Evolutionary conservation across 2,797 vertebrate species (phyloP).

Genomic region (Poeciliopsis infans): DNA sequence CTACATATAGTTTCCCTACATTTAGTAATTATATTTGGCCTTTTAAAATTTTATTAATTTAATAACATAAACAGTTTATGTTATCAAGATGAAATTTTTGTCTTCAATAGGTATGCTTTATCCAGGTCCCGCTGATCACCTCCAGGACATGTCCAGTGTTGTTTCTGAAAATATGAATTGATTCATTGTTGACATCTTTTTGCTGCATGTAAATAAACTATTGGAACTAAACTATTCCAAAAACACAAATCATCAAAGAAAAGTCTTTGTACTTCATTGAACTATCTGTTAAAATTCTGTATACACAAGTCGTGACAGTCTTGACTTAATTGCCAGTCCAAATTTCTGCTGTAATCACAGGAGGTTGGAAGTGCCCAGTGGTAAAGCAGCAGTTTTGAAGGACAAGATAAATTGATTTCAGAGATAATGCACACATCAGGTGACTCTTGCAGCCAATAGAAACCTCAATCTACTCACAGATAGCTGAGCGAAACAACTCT

Average conservation of each 20-base stretch:
- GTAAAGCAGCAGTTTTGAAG: conserved; percentile 41
- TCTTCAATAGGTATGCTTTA: background rate
- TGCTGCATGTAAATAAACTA: background rate
- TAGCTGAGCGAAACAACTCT: background rate
- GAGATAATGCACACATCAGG: conserved; percentile 22
- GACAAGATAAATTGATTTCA: conserved; percentile 50
- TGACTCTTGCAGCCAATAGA: background rate
- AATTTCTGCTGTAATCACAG: conserved; percentile 21
- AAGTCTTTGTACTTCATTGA: background rate
- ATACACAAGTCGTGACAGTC: background rate
- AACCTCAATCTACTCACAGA: background rate
- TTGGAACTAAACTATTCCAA: background rate
- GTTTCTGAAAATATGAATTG: background rate
- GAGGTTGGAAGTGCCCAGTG: conserved; percentile 13
- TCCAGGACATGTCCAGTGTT: background rate
- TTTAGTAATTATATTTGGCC: background rate
- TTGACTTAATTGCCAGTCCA: conserved; percentile 31
- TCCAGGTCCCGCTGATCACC: background rate
- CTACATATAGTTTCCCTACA: background rate
- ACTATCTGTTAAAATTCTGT: background rate
- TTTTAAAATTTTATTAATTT: background rate
- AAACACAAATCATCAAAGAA: background rate
- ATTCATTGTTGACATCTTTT: background rate
- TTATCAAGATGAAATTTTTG: background rate
- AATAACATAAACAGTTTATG: background rate